Conservation (phyloP, 2,113 vertebrate genomes). For the Ia io region DNA sequence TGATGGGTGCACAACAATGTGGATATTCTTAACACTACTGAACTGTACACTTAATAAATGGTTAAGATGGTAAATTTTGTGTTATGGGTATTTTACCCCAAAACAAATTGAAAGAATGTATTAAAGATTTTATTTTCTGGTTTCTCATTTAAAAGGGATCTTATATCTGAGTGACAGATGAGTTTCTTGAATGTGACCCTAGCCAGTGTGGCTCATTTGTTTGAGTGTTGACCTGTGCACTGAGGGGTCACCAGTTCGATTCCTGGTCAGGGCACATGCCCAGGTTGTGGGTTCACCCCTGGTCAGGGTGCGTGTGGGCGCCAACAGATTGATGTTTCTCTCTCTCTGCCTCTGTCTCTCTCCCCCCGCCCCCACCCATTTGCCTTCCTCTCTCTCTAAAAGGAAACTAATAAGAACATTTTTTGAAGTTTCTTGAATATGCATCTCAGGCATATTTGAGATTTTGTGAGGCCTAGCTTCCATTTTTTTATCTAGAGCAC, state of each 20-base stretch:
- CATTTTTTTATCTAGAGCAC: neutral
- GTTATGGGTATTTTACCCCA: neutral
- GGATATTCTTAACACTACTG: neutral
- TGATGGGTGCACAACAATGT: neutral
- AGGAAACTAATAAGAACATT: neutral
- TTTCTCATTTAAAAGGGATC: slow-evolving; percentile 1
- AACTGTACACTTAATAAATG: neutral
- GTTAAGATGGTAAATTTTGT: neutral
- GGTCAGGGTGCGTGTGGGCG: too few species aligned
- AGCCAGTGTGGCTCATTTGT: neutral
- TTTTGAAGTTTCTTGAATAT: neutral
- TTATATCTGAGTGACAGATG: neutral
- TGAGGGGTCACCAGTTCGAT: neutral
- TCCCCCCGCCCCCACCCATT: too few species aligned
- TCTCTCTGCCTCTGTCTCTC: neutral
- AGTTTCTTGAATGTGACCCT: neutral
- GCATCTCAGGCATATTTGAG: neutral
- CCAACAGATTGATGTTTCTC: neutral
- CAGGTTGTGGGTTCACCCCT: neutral
- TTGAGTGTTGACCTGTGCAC: neutral
- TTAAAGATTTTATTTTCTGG: neutral
- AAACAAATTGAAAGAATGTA: neutral
- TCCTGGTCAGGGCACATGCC: neutral
- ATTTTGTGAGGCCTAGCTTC: neutral
- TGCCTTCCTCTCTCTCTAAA: neutral